phyloP scores from a whole-genome alignment of 2,113 vertebrate species.

The Phyllopteryx taeniolatus region DNA sequence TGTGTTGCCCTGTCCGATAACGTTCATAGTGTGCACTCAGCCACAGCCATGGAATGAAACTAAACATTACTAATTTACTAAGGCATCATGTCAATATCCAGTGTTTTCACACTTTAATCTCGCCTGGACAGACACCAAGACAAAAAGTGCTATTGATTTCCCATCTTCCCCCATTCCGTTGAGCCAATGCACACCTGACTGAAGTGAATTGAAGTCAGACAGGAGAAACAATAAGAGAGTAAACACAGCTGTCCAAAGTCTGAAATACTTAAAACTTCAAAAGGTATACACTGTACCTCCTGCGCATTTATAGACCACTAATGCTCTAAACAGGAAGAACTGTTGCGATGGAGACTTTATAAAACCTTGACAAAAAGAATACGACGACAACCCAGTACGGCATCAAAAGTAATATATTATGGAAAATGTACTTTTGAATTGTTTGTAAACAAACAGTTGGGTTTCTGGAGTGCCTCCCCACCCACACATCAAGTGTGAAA shows the following conservation, averaged over 20 bases:
- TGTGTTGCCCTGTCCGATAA: too few species aligned
- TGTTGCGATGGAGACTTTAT: too few species aligned
- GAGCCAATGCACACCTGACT: not conserved
- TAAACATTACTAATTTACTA: not conserved
- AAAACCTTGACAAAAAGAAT: too few species aligned
- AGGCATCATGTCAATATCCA: not conserved
- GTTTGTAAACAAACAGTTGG: too few species aligned
- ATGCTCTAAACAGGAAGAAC: too few species aligned
- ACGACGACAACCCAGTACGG: too few species aligned
- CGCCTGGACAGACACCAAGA: not conserved
- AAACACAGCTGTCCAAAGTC: slow-evolving; percentile 34
- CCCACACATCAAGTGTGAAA: too few species aligned
- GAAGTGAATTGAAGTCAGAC: slow-evolving; percentile 18
- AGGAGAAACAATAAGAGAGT: slow-evolving; percentile 1
- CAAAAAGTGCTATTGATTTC: not conserved
- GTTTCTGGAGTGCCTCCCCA: too few species aligned
- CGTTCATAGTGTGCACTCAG: not conserved
- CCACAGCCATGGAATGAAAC: slow-evolving; percentile 1
- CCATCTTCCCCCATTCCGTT: not conserved
- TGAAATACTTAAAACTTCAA: slow-evolving; percentile 8
- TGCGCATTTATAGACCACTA: too few species aligned
- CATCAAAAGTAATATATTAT: too few species aligned
- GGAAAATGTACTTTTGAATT: too few species aligned
- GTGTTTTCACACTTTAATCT: not conserved
- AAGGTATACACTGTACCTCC: slow-evolving; percentile 28